A percentile compares a stretch with the other conserved stretches of the same genome.
phyloP scores from a whole-genome alignment of 2,888 invertebrate species.

The Drosophila hamatofila region DNA sequence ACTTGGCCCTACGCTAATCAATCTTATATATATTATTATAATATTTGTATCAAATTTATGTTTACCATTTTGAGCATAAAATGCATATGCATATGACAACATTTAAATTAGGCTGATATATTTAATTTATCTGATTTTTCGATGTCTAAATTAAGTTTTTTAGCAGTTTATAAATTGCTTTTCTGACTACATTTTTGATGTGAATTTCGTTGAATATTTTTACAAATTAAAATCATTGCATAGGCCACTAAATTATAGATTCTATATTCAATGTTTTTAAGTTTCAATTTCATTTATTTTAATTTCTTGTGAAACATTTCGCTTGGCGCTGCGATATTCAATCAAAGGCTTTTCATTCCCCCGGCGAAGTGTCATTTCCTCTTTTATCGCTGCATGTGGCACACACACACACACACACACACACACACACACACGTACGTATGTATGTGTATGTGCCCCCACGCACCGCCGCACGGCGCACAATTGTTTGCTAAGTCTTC shows the following conservation, averaged over 20 bases:
- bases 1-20: background rate
- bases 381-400: constrained; percentile 17
- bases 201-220: background rate
- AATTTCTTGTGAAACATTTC: constrained; percentile 12
- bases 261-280: background rate
- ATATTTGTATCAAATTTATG: background rate
- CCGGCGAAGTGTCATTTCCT: constrained; percentile 40
- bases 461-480: constrained; percentile 15
- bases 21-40: no score
- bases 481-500: constrained; percentile 66
- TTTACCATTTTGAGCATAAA: background rate
- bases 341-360: constrained; percentile 31
- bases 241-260: background rate
- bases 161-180: background rate
- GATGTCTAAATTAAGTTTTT: background rate
- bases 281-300: constrained; percentile 9
- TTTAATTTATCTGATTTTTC: background rate
- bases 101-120: background rate
- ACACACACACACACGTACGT: background rate
- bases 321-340: constrained; percentile 29
- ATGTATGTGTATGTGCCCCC: background rate
- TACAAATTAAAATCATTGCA: background rate
- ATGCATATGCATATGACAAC: background rate
- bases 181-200: background rate
- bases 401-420: constrained; percentile 7